Conservation (phyloP, 2,113 vertebrate genomes). For the Emydura subglobosa region DNA sequence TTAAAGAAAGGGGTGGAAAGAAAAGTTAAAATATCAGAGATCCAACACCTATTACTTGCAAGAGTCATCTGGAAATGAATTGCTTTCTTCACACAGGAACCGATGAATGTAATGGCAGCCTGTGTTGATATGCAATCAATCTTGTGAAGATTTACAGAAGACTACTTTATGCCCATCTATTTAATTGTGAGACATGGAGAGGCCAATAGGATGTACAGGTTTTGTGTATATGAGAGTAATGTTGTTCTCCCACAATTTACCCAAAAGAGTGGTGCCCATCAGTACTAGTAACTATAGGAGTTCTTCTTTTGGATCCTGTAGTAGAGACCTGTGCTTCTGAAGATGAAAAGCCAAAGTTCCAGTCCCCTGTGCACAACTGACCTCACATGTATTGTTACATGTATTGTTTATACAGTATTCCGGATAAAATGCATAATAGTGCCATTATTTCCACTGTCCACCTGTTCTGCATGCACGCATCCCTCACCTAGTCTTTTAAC, state of each 20-base stretch:
- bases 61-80: neutral
- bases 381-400: neutral
- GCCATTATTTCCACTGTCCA: neutral
- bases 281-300: constrained; percentile 6
- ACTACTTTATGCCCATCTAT: neutral
- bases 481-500: neutral
- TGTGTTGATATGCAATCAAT: neutral
- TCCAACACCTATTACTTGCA: neutral
- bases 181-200: neutral
- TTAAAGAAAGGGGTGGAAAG: neutral
- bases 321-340: constrained; percentile 10
- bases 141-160: neutral
- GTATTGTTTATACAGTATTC: neutral
- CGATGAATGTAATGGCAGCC: neutral
- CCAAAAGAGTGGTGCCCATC: neutral
- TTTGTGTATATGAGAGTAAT: neutral
- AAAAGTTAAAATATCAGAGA: neutral
- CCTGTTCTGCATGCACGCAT: neutral
- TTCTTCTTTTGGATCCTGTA: neutral
- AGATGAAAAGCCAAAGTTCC: neutral
- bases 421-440: neutral
- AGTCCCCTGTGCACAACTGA: neutral
- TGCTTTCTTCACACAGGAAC: neutral
- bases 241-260: constrained; percentile 28
- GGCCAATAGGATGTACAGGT: neutral